Conservation (phyloP, 2,113 vertebrate species). For the Pipra filicauda region DNA sequence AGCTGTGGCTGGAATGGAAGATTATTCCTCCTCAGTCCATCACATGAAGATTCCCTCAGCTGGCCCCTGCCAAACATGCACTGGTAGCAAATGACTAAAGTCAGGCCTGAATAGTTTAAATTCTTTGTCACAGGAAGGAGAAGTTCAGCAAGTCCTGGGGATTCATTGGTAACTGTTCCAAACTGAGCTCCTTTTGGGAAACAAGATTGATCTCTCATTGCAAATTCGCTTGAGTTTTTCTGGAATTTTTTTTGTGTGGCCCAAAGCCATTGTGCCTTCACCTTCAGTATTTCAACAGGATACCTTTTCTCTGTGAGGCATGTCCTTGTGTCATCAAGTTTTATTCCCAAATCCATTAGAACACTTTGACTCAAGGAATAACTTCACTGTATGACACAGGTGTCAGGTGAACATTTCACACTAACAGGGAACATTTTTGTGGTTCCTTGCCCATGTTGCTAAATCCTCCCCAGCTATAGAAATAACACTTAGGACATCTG, state of each 20-base stretch:
- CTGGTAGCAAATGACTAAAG: background rate
- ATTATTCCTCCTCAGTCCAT: background rate
- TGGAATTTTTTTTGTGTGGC: background rate
- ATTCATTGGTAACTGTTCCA: background rate
- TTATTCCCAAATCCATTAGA: background rate
- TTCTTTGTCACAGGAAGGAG: background rate
- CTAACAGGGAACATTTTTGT: background rate
- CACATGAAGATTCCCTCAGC: background rate
- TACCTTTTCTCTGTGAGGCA: background rate
- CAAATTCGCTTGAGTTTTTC: background rate
- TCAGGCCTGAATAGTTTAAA: background rate
- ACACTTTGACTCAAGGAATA: background rate
- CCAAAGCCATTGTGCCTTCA: background rate
- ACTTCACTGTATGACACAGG: background rate
- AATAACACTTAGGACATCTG: background rate
- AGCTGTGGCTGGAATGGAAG: background rate
- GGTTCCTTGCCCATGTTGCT: background rate
- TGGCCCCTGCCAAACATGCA: background rate
- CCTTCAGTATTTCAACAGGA: background rate
- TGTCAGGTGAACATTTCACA: background rate
- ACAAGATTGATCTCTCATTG: background rate
- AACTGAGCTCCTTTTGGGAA: background rate
- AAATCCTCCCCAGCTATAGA: background rate
- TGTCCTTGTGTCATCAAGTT: background rate
- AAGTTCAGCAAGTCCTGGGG: background rate